These are phyloP conservation scores for Beroe ovata DNA, from an alignment of 37 sponge, comb jelly and placozoan genomes.

Conservation along the genomic window DNA sequence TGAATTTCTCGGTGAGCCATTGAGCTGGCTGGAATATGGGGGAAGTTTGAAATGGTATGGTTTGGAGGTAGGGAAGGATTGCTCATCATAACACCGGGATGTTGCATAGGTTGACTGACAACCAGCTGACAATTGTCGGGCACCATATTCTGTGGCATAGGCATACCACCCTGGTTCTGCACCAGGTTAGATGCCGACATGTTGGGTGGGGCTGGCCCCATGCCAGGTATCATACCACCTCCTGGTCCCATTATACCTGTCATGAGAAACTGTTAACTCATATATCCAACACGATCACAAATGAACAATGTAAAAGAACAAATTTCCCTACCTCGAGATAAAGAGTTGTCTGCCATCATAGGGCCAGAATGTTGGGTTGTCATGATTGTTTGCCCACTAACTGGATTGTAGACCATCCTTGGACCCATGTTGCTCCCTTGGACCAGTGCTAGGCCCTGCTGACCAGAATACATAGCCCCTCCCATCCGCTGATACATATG, in stretches of 20 bases:
- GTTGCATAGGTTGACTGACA: constrained; percentile 15
- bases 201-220: constrained; percentile 62
- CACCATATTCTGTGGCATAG: constrained; percentile 42
- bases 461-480: constrained; percentile 39
- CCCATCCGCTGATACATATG: constrained; percentile 63
- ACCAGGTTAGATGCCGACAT: constrained; percentile 40
- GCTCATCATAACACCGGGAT: constrained; percentile 27
- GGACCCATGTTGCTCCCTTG: constrained; percentile 40
- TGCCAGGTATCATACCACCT: constrained; percentile 14
- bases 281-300: no score
- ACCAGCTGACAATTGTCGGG: constrained; percentile 14
- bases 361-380: constrained; percentile 52
- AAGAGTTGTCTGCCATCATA: background rate
- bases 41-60: constrained; percentile 42
- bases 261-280: no score
- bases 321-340: background rate
- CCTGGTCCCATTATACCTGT: constrained; percentile 42
- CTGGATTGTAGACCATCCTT: constrained; percentile 62
- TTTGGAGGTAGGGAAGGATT: background rate
- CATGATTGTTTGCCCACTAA: constrained; percentile 63
- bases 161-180: constrained; percentile 28
- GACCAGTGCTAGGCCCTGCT: constrained; percentile 26
- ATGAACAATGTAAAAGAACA: no score
- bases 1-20: constrained; percentile 25
- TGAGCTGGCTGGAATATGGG: background rate